Percentiles rank a stretch among this genome's conserved stretches.
phyloP scores from a whole-genome alignment of 1,140 invertebrate genomes.

The Samia ricini region DNA sequence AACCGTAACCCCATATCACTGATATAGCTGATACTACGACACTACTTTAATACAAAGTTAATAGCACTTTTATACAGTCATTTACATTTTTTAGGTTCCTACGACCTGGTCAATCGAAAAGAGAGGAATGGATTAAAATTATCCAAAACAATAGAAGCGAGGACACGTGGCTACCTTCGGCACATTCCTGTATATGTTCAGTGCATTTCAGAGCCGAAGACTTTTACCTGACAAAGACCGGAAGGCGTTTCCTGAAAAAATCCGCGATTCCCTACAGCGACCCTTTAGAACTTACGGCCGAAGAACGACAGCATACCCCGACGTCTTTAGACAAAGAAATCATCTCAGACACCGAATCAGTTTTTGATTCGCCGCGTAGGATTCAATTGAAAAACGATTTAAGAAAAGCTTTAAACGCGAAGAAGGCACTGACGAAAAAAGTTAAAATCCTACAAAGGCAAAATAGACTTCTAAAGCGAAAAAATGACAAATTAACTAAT shows the following conservation, averaged over 20 bases:
- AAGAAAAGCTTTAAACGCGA: not conserved
- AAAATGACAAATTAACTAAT: not conserved
- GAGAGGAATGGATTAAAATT: slow-evolving; percentile 16
- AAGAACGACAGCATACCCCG: not conserved
- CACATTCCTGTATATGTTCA: slow-evolving; percentile 22
- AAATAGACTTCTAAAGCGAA: not conserved
- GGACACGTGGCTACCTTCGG: slow-evolving; percentile 25
- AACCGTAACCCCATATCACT: too few relatives aligned
- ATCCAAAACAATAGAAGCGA: slow-evolving; percentile 29
- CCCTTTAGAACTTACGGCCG: not conserved
- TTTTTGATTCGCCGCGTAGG: not conserved
- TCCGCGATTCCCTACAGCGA: slow-evolving; percentile 18
- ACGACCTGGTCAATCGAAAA: slow-evolving; percentile 13
- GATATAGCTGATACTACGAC: not conserved
- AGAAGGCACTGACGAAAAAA: not conserved
- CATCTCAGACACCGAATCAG: not conserved
- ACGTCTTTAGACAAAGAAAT: not conserved
- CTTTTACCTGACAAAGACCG: slow-evolving; percentile 22
- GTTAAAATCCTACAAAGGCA: not conserved
- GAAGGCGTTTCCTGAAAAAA: slow-evolving; percentile 23
- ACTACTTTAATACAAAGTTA: not conserved
- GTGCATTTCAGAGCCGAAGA: slow-evolving; percentile 23
- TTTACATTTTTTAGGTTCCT: slow-evolving; percentile 17
- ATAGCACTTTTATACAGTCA: not conserved
- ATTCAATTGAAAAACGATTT: not conserved